These are phyloP conservation scores for Xenentodon cancila DNA, from an alignment of 2,797 vertebrate genomes.

Conservation along the genomic window DNA sequence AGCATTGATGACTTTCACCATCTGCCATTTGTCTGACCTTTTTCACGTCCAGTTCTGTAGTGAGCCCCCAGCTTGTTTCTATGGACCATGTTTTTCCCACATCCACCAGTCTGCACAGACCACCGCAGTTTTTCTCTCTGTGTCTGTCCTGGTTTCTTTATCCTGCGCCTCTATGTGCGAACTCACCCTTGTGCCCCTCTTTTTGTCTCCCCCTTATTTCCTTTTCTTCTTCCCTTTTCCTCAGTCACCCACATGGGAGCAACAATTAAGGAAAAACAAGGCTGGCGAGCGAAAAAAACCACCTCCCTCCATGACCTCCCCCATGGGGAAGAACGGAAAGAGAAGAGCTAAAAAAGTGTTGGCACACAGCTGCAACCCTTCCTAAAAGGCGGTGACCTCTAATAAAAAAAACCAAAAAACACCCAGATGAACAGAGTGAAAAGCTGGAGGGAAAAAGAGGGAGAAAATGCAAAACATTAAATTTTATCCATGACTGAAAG, in stretches of 20 bases:
- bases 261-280: conserved; percentile 74
- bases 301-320: conserved; percentile 58
- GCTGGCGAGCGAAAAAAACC: conserved; percentile 51
- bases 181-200: conserved; percentile 22
- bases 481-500: conserved; percentile 22
- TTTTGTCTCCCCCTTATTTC: neutral
- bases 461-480: conserved; percentile 8
- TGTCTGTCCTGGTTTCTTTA: conserved; percentile 55
- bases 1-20: conserved; percentile 35
- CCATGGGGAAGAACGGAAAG: conserved; percentile 30
- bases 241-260: conserved; percentile 62
- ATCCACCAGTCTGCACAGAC: conserved; percentile 1
- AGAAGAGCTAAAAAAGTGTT: conserved; percentile 30
- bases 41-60: conserved; percentile 23
- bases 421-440: conserved; percentile 18
- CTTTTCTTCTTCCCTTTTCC: conserved; percentile 28
- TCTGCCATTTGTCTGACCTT: conserved; percentile 26
- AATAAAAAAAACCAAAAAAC: conserved; percentile 1
- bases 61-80: conserved; percentile 11
- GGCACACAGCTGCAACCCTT: conserved; percentile 31
- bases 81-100: conserved; percentile 3
- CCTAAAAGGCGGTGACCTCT: conserved; percentile 43
- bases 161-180: conserved; percentile 39
- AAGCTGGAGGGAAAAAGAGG: conserved; percentile 11
- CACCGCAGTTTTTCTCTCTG: conserved; percentile 29